Conservation (phyloP, 2,888 invertebrate species). For the Brachyptera putata region DNA sequence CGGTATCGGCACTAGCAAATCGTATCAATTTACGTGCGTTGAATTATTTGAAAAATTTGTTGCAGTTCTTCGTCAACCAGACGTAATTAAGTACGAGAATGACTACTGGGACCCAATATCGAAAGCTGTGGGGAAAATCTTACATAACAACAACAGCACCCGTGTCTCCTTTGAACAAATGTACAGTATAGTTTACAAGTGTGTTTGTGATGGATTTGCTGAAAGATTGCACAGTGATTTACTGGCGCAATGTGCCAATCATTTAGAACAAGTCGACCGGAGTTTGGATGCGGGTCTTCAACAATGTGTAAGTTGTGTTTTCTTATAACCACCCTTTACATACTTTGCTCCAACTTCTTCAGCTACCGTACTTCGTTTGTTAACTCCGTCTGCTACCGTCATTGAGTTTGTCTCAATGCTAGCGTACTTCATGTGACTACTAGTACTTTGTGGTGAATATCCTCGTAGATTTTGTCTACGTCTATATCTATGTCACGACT, state of each 20-base stretch:
- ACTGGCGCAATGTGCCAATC: conserved; percentile 26
- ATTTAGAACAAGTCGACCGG: conserved; percentile 30
- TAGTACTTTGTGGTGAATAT: too few species aligned
- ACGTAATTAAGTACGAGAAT: conserved; percentile 16
- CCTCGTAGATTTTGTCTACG: too few species aligned
- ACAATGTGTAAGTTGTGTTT: neutral
- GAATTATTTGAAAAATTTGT: too few species aligned
- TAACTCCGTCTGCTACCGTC: too few species aligned
- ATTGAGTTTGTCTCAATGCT: too few species aligned
- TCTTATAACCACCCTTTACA: neutral
- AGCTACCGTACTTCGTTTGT: too few species aligned
- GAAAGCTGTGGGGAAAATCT: conserved; percentile 29
- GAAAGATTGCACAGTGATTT: conserved; percentile 31
- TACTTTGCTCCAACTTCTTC: too few species aligned
- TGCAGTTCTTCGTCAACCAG: neutral
- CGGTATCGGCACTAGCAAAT: neutral
- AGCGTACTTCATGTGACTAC: too few species aligned
- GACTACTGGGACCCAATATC: conserved; percentile 30
- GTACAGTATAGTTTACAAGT: conserved; percentile 33
- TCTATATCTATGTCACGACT: too few species aligned
- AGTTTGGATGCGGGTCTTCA: conserved; percentile 8
- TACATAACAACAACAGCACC: conserved; percentile 21
- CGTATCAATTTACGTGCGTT: too few species aligned
- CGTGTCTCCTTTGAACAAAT: conserved; percentile 32
- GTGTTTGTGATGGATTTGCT: conserved; percentile 31